These are phyloP conservation scores for Tolmerus cingulatus DNA, from an alignment of 2,888 invertebrate species.

Conservation along the genomic window DNA sequence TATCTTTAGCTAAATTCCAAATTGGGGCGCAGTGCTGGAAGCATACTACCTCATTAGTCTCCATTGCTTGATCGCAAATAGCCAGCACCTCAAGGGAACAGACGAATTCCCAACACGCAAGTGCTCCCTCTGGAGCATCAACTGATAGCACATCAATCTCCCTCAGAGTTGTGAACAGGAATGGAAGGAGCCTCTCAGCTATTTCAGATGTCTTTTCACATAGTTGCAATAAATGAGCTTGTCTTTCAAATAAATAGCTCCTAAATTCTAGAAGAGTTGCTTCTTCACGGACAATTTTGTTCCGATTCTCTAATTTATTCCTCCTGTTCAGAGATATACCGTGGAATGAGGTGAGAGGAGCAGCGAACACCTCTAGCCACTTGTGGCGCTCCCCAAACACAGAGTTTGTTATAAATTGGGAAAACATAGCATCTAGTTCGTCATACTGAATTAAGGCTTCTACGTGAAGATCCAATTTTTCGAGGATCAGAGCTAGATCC, in stretches of 20 bases:
- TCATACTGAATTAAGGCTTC: conserved; percentile 97
- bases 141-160: conserved; percentile 86
- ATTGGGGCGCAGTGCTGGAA: conserved; percentile 86
- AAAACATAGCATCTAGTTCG: conserved; percentile 94
- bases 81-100: conserved; percentile 89
- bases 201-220: conserved; percentile 68
- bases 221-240: conserved; percentile 79
- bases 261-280: conserved; percentile 88
- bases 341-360: conserved; percentile 82
- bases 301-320: conserved; percentile 66
- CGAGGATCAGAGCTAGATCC: conserved; percentile 92
- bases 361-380: conserved; percentile 85
- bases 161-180: conserved; percentile 87
- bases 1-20: conserved; percentile 88
- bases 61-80: conserved; percentile 76
- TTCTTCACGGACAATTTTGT: conserved; percentile 56
- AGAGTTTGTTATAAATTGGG: conserved; percentile 95
- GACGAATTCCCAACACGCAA: conserved; percentile 92
- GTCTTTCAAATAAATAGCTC: conserved; percentile 92
- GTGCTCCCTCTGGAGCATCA: conserved; percentile 79
- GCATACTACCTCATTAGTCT: conserved; percentile 74
- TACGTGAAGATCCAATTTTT: conserved; percentile 92
- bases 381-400: conserved; percentile 84
- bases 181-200: conserved; percentile 86
- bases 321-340: conserved; percentile 74